A percentile compares a stretch with the other conserved stretches of the same genome.
Conservation (phyloP, 2,888 invertebrate species). For the Zele albiditarsus region DNA sequence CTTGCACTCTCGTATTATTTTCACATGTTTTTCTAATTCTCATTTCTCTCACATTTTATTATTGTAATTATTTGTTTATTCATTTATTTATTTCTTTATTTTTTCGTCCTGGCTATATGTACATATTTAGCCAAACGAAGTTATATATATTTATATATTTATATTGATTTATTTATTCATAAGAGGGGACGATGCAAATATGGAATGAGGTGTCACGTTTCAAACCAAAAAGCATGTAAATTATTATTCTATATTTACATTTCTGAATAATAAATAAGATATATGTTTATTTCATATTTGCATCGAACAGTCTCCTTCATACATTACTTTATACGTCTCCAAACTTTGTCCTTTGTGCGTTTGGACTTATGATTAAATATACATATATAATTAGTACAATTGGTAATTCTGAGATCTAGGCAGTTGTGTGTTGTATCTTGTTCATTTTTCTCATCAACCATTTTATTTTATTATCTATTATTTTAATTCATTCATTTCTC, state of each 20-base stretch:
- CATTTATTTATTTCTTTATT: neutral
- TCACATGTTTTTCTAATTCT: constrained; percentile 20
- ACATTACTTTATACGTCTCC: constrained; percentile 54
- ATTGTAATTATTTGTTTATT: constrained; percentile 13
- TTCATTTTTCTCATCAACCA: constrained; percentile 50
- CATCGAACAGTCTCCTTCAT: constrained; percentile 1
- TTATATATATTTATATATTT: constrained; percentile 40
- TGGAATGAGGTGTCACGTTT: neutral
- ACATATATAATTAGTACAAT: constrained; percentile 60
- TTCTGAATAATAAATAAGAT: neutral
- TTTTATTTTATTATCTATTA: constrained; percentile 41
- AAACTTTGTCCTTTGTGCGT: constrained; percentile 71
- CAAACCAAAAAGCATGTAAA: constrained; percentile 14
- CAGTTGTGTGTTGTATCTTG: constrained; percentile 65
- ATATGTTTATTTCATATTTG: constrained; percentile 5
- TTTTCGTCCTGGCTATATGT: constrained; percentile 27
- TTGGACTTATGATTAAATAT: constrained; percentile 64
- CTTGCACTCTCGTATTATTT: neutral
- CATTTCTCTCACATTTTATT: neutral
- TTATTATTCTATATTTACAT: constrained; percentile 19
- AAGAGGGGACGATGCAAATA: constrained; percentile 22
- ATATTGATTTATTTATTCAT: constrained; percentile 48
- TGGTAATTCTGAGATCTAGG: constrained; percentile 68
- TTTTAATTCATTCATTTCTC: constrained; percentile 11
- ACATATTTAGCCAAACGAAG: constrained; percentile 39